Conservation (phyloP, 2,113 vertebrate species). For the Xerus inauris region DNA sequence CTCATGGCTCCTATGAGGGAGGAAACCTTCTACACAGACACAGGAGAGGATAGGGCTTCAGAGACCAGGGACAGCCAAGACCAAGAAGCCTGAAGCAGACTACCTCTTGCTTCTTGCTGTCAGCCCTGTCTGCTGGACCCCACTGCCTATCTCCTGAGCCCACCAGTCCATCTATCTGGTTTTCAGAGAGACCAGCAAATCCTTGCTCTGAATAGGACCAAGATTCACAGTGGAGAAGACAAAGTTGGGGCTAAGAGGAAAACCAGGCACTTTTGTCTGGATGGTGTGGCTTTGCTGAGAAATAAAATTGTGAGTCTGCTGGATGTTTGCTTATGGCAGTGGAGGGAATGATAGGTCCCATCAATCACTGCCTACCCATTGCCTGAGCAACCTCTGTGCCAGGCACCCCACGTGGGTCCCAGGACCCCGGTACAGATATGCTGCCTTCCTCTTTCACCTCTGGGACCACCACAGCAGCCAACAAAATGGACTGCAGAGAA, state of each 20-base stretch:
- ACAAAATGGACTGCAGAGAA: not conserved
- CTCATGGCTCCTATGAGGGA: not conserved
- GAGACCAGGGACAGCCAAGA: not conserved
- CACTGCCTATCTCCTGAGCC: not conserved
- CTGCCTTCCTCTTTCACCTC: not conserved
- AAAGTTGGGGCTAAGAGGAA: not conserved
- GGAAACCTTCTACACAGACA: not conserved
- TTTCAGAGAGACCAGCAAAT: not conserved
- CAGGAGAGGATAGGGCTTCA: not conserved
- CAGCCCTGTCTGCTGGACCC: not conserved
- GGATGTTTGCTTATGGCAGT: not conserved
- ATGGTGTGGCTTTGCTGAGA: not conserved
- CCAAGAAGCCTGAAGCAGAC: not conserved
- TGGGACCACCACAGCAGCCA: not conserved
- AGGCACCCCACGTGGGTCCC: not conserved
- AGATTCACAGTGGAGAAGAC: not conserved
- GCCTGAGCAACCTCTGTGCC: not conserved
- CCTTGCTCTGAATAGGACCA: not conserved
- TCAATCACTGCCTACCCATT: not conserved
- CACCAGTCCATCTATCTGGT: not conserved
- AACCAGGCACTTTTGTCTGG: not conserved
- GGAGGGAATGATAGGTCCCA: not conserved
- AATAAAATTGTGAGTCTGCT: not conserved
- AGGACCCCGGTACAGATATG: not conserved
- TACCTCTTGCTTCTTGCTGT: not conserved